Evolutionary conservation across 2,888 invertebrate genomes (phyloP).

Genomic region (Leptopilina drosophilae): DNA sequence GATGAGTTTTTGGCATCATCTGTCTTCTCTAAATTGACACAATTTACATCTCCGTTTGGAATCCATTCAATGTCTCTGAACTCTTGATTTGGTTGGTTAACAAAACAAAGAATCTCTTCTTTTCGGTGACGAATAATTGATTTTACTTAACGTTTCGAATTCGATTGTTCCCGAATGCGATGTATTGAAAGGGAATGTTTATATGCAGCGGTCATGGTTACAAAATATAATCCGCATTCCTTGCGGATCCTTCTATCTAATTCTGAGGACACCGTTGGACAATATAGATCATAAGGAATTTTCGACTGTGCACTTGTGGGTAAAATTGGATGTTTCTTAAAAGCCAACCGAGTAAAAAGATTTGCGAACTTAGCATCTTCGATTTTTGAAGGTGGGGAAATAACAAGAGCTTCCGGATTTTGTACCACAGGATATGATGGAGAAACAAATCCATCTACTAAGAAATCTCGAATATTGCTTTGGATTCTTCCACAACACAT

Average conservation of each 20-base stretch:
- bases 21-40: background rate
- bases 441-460: conserved; percentile 36
- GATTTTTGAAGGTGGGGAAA: conserved; percentile 10
- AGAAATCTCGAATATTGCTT: conserved; percentile 32
- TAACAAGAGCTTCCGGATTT: background rate
- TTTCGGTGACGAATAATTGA: conserved; percentile 21
- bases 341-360: background rate
- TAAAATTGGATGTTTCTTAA: background rate
- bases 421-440: conserved; percentile 28
- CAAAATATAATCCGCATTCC: conserved; percentile 4
- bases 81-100: background rate
- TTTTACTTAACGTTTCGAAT: conserved; percentile 28
- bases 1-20: background rate
- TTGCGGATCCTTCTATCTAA: conserved; percentile 11
- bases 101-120: conserved; percentile 32
- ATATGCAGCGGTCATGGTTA: background rate
- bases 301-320: background rate
- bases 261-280: conserved; percentile 21
- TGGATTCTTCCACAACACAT: conserved; percentile 31
- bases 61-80: conserved; percentile 12
- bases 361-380: conserved; percentile 24
- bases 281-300: conserved; percentile 24
- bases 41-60: conserved; percentile 24
- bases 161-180: background rate
- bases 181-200: background rate